Evolutionary conservation across 2,888 invertebrate species (phyloP), one percentile per base, ranked within the genome.

Genomic region (Eupeodes luniger): DNA sequence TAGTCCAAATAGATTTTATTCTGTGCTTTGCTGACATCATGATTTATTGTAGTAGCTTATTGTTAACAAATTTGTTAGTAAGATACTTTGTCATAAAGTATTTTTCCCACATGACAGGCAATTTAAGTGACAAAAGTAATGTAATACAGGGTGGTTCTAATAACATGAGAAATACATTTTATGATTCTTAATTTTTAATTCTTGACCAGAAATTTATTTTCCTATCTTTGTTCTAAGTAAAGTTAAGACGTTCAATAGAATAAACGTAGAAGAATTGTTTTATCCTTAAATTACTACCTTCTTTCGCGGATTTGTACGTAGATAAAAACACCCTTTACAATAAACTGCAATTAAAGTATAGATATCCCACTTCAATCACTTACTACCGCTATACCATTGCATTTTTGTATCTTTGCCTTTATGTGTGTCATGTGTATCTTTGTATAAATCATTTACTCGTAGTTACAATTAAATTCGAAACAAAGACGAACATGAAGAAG

Each of bases 361-460:
- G 5, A 40, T 40, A 9, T 9, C 40, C 40, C 44, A 57, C 69
- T 62, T 64, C 51, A 59, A 59, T 51, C 78, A 72, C 57, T 53
- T 62, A n/a, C 49, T 62, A 16, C 40, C 40, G 40, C 40, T 40
- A 5, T 40, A 40, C 72, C 27, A 62, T 47, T 47, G 59, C 36
- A 55, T 47, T 59, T 69, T 14, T 49, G 19, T 40, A 40, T 40
- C 70, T 12, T 27, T 55, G 4, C 47, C 11, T 47, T 10, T 12
- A 10, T 47, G 11, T 51, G 51, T 67, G 0, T 9, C 6, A 16
- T n/a, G 6, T n/a, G 34, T 59, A 16, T 19, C 11, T 57, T n/a
- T 16, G 53, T 36, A 64, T 80, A 76, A 83, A 83, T 80, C 82
- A 86, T 86, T 82, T 59, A 27, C 27, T 27, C 27, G 27, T 27